Conservation (phyloP, 1,140 invertebrate species). For the Dendrolimus punctatus region DNA sequence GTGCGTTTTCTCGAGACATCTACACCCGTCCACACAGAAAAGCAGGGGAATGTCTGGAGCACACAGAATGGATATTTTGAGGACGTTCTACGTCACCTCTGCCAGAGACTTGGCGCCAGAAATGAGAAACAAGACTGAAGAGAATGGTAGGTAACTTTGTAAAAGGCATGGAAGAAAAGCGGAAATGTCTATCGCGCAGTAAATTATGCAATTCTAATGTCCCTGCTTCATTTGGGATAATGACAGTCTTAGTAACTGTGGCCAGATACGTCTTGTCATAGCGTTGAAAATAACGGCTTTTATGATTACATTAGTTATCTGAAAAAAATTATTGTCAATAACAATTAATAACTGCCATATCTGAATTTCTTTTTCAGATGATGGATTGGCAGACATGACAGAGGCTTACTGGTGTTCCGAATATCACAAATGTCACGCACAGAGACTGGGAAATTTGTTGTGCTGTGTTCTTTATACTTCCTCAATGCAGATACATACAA, state of each 20-base stretch:
- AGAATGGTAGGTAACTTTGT: conserved; percentile 17
- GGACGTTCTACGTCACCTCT: conserved; percentile 80
- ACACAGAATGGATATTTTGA: conserved; percentile 78
- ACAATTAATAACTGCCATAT: too few relatives aligned
- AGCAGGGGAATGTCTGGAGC: conserved; percentile 68
- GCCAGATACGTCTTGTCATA: too few relatives aligned
- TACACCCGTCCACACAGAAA: conserved; percentile 66
- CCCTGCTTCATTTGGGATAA: too few relatives aligned
- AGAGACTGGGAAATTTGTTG: conserved; percentile 74
- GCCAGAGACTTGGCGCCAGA: conserved; percentile 49
- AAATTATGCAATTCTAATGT: too few relatives aligned
- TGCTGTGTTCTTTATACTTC: conserved; percentile 80
- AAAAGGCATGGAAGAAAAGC: not conserved
- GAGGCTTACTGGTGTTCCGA: conserved; percentile 89
- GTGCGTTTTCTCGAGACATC: conserved; percentile 78
- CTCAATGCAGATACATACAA: conserved; percentile 77
- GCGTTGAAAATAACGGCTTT: too few relatives aligned
- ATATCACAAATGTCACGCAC: conserved; percentile 87
- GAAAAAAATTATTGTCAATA: too few relatives aligned
- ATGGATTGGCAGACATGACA: conserved; percentile 22
- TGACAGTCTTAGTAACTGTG: too few relatives aligned
- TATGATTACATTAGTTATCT: too few relatives aligned
- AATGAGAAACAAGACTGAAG: conserved; percentile 24
- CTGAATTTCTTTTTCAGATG: conserved; percentile 7
- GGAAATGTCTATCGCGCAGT: not conserved